Evolutionary conservation across 2,888 invertebrate genomes (phyloP).

Genomic region (Leptopilina drosophilae): DNA sequence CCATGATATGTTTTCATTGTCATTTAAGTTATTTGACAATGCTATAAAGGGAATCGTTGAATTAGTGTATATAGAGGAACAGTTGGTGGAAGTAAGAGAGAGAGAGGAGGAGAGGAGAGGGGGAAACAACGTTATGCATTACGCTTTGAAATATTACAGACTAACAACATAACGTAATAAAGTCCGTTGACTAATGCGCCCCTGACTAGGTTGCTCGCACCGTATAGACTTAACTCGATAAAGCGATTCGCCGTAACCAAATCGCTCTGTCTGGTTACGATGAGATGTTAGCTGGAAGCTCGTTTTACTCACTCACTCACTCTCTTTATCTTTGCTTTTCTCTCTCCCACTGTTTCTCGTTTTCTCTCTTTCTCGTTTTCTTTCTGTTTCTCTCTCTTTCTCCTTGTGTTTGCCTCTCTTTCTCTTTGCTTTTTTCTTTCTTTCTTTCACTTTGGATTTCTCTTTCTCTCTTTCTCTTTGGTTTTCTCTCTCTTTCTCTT

Average conservation of each 20-base stretch:
- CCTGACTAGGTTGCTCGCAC: slow-evolving; percentile 58
- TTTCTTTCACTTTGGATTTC: too few relatives aligned
- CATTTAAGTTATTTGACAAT: slow-evolving; percentile 42
- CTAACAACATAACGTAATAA: slow-evolving; percentile 60
- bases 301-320: slow-evolving; percentile 16
- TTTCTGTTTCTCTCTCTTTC: neutral
- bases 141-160: slow-evolving; percentile 62
- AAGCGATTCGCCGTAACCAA: slow-evolving; percentile 49
- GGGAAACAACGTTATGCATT: slow-evolving; percentile 57
- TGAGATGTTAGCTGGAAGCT: slow-evolving; percentile 37
- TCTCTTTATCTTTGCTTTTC: slow-evolving; percentile 20
- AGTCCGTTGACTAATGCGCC: slow-evolving; percentile 58
- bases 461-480: too few relatives aligned
- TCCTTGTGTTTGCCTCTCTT: too few relatives aligned
- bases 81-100: slow-evolving; percentile 51
- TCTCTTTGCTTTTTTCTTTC: too few relatives aligned
- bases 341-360: slow-evolving; percentile 36
- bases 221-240: slow-evolving; percentile 56
- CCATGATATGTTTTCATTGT: slow-evolving; percentile 24
- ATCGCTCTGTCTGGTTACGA: slow-evolving; percentile 24
- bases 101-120: too few relatives aligned
- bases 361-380: slow-evolving; percentile 40
- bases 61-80: slow-evolving; percentile 49
- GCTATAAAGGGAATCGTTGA: slow-evolving; percentile 50
- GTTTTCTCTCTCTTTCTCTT: too few relatives aligned